A percentile compares a stretch with the other conserved stretches of the same genome.
Conservation (phyloP, 2,797 vertebrate species). For the Rhynchonycteris naso region DNA sequence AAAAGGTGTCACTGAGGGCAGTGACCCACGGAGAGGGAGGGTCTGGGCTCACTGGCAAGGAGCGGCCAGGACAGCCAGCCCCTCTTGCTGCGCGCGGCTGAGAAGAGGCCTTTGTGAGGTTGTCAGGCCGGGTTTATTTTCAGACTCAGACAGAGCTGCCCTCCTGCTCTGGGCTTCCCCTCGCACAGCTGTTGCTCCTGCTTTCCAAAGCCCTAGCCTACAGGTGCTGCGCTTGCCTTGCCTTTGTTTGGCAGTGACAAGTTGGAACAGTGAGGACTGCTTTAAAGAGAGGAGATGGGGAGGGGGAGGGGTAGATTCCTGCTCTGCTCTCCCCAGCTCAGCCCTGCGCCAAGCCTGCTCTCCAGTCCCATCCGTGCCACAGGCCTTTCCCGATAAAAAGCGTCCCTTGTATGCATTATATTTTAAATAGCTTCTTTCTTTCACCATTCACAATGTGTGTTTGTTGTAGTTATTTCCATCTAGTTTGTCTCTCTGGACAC, state of each 20-base stretch:
- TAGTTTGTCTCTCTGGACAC: not conserved
- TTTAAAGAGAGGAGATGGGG: not conserved
- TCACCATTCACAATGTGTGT: too few relatives aligned
- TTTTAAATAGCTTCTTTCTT: not conserved
- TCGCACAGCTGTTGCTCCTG: conserved; percentile 5
- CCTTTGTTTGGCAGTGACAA: not conserved
- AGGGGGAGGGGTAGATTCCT: not conserved
- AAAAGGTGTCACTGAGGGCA: not conserved
- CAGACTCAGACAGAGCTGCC: not conserved
- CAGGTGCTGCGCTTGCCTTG: not conserved
- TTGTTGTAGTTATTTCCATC: not conserved
- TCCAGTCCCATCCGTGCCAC: not conserved
- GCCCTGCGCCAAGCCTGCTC: not conserved
- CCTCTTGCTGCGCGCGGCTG: not conserved
- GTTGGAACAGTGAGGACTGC: too few relatives aligned
- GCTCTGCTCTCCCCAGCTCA: not conserved
- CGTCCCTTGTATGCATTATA: not conserved
- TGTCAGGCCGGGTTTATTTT: not conserved
- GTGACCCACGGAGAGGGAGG: not conserved
- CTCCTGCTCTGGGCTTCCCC: not conserved
- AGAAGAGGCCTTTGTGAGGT: conserved; percentile 25
- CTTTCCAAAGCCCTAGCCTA: not conserved
- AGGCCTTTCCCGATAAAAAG: not conserved
- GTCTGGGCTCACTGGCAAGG: not conserved
- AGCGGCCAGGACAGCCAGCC: not conserved